These are phyloP conservation scores for Caenorhabditis panamensis DNA, from an alignment of 2,888 invertebrate species.

Conservation along the genomic window DNA sequence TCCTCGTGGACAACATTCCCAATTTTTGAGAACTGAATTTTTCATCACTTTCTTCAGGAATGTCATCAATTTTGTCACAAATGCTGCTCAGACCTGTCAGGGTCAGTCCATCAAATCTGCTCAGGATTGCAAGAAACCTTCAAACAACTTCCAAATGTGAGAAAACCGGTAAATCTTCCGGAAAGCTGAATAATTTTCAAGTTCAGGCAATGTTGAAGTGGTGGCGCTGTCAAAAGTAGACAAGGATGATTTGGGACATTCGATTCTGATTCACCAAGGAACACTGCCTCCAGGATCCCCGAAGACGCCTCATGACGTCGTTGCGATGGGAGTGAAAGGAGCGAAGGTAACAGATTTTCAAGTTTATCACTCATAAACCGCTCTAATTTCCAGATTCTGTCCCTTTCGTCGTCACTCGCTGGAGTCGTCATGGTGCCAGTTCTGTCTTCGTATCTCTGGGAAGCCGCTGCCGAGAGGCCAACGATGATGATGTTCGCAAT, in stretches of 20 bases:
- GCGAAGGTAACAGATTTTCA: slow-evolving; percentile 73
- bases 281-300: slow-evolving; percentile 69
- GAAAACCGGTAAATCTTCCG: background rate
- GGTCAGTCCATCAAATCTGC: background rate
- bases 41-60: background rate
- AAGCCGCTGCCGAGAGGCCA: slow-evolving; percentile 75
- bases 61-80: slow-evolving; percentile 24
- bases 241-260: slow-evolving; percentile 75
- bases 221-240: slow-evolving; percentile 71
- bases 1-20: slow-evolving; percentile 31
- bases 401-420: slow-evolving; percentile 75
- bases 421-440: slow-evolving; percentile 79
- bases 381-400: slow-evolving; percentile 66
- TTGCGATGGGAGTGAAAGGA: slow-evolving; percentile 70
- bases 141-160: slow-evolving; percentile 25
- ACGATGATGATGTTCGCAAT: slow-evolving; percentile 70
- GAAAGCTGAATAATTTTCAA: slow-evolving; percentile 5
- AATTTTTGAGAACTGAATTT: background rate
- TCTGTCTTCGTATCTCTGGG: slow-evolving; percentile 75
- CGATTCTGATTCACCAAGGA: slow-evolving; percentile 72
- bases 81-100: slow-evolving; percentile 7
- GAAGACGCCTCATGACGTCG: slow-evolving; percentile 71
- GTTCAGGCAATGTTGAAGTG: slow-evolving; percentile 50
- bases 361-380: background rate
- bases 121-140: slow-evolving; percentile 8